Evolutionary conservation across 2,113 vertebrate genomes (phyloP), one percentile per base, ranked within the genome.

Genomic region (Pristiophorus japonicus): DNA sequence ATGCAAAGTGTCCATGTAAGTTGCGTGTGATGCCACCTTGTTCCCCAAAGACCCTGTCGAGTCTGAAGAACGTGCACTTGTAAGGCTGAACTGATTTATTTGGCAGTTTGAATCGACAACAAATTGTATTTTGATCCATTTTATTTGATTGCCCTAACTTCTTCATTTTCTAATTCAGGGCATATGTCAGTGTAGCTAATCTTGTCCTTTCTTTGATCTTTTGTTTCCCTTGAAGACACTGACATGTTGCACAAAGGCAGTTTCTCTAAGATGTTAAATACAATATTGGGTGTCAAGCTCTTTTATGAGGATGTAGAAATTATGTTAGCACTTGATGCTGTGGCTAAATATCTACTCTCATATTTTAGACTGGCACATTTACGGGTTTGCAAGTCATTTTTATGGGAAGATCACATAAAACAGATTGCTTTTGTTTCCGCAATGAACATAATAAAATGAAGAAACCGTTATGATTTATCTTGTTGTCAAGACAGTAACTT

Each of bases 341-440:
- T 63, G 59, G n/a, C 59, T 63, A 92, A 92, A 65, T 63, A n/a
- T 63, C 88, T 38, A 34, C 55, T 63, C 88, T 63, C 59, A 20
- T 63, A 63, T 92, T 92, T 92, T 22, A 38, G 59, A 63, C 34
- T 38, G 59, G 30, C 88, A 92, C 88, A 38, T 92, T 63, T 38
- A 92, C 38, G 88, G 8, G 88, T 34, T 90, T 90, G 87, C 51
- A 90, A n/a, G 51, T 62, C 65, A 92, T 63, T 92, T 91, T 92
- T 92, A 92, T 92, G 59, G 88, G 62, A 63, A 91, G 20, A 59
- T 92, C 59, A 38, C 88, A 92, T 63, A 63, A 92, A 92, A 92
- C 88, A 92, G 88, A 92, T 92, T 92, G 88, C 88, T 63, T 38
- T 6, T 63, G 88, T 92, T 92, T 92, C 34, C 18, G 22, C 88